A percentile compares a stretch with the other conserved stretches of the same genome.
Conservation (phyloP, 2,113 vertebrate species). For the Acrocephalus arundinaceus region DNA sequence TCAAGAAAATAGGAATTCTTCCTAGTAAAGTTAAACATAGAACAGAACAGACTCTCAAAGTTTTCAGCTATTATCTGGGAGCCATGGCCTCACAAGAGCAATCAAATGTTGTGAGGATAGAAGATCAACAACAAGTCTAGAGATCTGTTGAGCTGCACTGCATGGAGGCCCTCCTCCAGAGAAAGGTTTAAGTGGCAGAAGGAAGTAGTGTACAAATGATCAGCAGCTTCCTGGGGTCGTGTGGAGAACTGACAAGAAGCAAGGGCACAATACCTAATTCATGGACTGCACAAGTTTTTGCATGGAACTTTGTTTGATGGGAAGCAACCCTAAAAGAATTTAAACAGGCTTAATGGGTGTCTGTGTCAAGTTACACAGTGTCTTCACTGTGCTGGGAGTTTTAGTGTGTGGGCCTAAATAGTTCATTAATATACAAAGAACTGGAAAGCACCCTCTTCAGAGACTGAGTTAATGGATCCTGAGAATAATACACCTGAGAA, state of each 20-base stretch:
- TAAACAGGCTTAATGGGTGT: neutral
- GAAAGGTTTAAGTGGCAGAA: neutral
- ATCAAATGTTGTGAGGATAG: neutral
- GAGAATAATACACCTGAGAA: neutral
- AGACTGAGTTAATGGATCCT: neutral
- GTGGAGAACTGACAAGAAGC: neutral
- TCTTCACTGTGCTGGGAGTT: neutral
- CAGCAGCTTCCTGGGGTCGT: neutral
- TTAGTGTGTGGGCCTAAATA: fast-evolving
- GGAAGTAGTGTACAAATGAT: neutral
- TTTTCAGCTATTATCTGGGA: neutral
- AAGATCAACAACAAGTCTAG: neutral
- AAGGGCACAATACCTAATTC: neutral
- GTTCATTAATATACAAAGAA: neutral
- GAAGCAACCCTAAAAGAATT: neutral
- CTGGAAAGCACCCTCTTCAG: neutral
- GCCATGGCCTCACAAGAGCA: neutral
- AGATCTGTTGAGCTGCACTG: neutral
- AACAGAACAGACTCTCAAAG: neutral
- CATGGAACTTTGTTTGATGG: neutral
- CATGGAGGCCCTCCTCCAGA: neutral
- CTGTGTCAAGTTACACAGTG: neutral
- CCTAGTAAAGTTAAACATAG: neutral
- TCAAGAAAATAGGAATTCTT: neutral
- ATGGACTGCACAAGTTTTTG: neutral